Base-by-base conservation (phyloP, 2,888 invertebrate genomes). In the Drosophila suboccidentalis region DNA sequence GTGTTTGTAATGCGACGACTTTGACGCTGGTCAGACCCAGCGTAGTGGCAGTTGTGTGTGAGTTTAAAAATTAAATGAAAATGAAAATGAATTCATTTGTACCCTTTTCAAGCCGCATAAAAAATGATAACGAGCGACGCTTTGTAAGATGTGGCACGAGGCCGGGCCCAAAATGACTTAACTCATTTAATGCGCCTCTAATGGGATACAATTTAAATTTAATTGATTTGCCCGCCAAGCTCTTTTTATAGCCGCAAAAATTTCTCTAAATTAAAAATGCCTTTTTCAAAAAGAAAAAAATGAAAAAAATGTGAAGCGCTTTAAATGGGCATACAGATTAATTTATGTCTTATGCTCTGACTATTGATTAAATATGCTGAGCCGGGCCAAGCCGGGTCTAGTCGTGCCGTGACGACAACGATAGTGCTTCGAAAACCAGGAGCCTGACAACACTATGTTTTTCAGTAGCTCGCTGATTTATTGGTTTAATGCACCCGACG, bases 121-220 rank as follows among this genome's bases (percentile, higher is more conserved):
- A 75, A 84, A 85, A 80, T 78, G 76, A 69, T 84, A 85, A 84
- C 80, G 82, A 80, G 82, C 78, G 73, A 75, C 74, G 71, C 72
- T 70, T 74, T 74, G 71, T 68, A 67, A 67, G 74, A 64, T 51
- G 77, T 51, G 66, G 66, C 57, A 71, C 69, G 66, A 71, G 62
- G 74, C 55, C 68, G 60, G 74, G 51, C 68, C 60, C 70, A 70
- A 70, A 83, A 84, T 76, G 84, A 85, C 86, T 87, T 86, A 87
- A 87, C 86, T 80, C 88, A 84, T 87, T 87, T 88, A 87, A 87
- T 87, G 87, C 80, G 84, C 63, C 79, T 87, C 87, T 87, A 87
- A 87, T 84, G 87, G 87, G 89, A 80, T 80, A 87, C 84, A 88
- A 87, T 87, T 87, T 87, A 88, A 89, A 87, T 87, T 87, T 87